Percentiles rank a stretch among this genome's conserved stretches.
Conservation (phyloP, 2,888 invertebrate species). For the Pediacus dermestoides region DNA sequence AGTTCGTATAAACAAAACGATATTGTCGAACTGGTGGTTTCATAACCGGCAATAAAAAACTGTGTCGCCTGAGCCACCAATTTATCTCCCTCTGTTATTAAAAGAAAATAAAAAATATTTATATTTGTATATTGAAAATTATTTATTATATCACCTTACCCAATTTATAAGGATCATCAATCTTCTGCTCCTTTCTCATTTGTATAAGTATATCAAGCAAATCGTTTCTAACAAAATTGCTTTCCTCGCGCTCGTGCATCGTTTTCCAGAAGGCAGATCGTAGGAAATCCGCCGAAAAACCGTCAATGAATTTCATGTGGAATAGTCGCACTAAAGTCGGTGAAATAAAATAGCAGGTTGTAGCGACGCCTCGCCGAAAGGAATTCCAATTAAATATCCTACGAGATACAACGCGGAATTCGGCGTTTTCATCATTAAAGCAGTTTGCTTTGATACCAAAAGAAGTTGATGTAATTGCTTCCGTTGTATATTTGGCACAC, state of each 20-base stretch:
- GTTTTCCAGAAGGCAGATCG: slow-evolving; percentile 20
- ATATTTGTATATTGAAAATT: too few species aligned
- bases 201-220: slow-evolving; percentile 49
- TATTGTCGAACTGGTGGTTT: slow-evolving; percentile 50
- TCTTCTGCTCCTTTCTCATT: slow-evolving; percentile 40
- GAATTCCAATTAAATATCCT: slow-evolving; percentile 18
- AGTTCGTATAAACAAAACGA: slow-evolving; percentile 47
- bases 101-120: too few species aligned
- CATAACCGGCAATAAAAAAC: slow-evolving; percentile 53
- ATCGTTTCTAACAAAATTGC: slow-evolving; percentile 20
- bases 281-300: slow-evolving; percentile 16
- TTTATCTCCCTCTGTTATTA: slow-evolving; percentile 30
- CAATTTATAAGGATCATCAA: slow-evolving; percentile 6
- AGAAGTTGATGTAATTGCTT: slow-evolving; percentile 22
- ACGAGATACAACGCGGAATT: slow-evolving; percentile 20
- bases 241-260: slow-evolving; percentile 19
- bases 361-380: slow-evolving; percentile 17
- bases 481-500: slow-evolving; percentile 22
- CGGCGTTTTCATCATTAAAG: slow-evolving; percentile 24
- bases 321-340: slow-evolving; percentile 23
- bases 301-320: slow-evolving; percentile 22
- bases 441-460: slow-evolving; percentile 28
- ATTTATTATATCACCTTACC: too few species aligned
- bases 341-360: slow-evolving; percentile 21
- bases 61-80: slow-evolving; percentile 47